phyloP scores from a whole-genome alignment of 2,888 invertebrate species.

The Hoplodrina blanda region DNA sequence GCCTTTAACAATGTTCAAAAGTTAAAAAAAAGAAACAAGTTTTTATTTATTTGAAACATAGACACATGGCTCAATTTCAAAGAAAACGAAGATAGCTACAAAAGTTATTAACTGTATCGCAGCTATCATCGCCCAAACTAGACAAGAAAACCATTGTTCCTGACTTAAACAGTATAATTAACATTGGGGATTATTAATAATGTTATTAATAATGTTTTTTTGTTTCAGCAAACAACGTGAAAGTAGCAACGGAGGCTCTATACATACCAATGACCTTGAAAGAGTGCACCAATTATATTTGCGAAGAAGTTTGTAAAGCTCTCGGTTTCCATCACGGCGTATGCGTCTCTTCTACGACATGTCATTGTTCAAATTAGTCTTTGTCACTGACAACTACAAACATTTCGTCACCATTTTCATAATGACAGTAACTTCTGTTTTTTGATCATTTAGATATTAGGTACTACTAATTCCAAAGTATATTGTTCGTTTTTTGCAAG shows the following conservation, averaged over 20 bases:
- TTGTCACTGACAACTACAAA: background rate
- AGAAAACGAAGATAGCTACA: too few species aligned
- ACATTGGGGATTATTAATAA: background rate
- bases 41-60: too few species aligned
- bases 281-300: constrained; percentile 9
- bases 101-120: too few species aligned
- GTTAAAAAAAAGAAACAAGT: too few species aligned
- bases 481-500: too few species aligned
- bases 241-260: constrained; percentile 26
- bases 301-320: constrained; percentile 22
- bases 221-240: constrained; percentile 34
- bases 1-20: too few species aligned
- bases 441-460: background rate
- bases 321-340: constrained; percentile 40
- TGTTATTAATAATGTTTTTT: background rate
- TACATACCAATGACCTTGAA: constrained; percentile 46
- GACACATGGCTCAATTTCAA: too few species aligned
- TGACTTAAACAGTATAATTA: too few species aligned
- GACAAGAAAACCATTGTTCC: too few species aligned
- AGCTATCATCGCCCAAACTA: too few species aligned
- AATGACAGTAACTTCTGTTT: background rate
- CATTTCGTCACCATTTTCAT: background rate
- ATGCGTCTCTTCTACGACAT: constrained; percentile 35
- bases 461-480: too few species aligned
- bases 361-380: constrained; percentile 35